Evolutionary conservation across 2,113 vertebrate genomes (phyloP).

Genomic region (Chascanopsetta lugubris): DNA sequence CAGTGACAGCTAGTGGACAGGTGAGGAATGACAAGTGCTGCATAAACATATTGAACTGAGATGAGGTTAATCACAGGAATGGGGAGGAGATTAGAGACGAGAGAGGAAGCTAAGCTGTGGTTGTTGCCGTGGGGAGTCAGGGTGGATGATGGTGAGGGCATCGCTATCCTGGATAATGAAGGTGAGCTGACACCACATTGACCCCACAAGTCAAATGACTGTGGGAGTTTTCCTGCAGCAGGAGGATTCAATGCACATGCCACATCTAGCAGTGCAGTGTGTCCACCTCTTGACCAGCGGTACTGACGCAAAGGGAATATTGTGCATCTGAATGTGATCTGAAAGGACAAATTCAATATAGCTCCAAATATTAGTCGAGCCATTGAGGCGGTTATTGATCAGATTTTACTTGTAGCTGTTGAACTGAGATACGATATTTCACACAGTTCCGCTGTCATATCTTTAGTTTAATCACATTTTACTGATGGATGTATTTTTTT

Average conservation of each 20-base stretch:
- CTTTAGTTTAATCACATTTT: constrained; percentile 6
- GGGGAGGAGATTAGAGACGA: constrained; percentile 7
- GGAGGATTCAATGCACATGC: constrained; percentile 37
- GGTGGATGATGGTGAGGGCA: constrained; percentile 21
- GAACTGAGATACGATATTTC: not conserved
- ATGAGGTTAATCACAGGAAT: constrained; percentile 12
- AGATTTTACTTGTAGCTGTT: constrained; percentile 16
- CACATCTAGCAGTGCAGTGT: constrained; percentile 24
- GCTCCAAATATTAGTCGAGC: constrained; percentile 9
- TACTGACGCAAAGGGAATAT: not conserved
- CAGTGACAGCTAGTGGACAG: not conserved
- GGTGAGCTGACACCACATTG: constrained; percentile 36
- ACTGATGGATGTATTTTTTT: constrained; percentile 2
- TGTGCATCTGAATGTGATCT: not conserved
- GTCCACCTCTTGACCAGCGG: constrained; percentile 15
- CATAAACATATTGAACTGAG: not conserved
- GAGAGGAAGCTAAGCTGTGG: constrained; percentile 4
- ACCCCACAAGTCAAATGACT: constrained; percentile 42
- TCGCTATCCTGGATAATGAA: constrained; percentile 37
- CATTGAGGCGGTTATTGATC: constrained; percentile 13
- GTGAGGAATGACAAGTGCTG: constrained; percentile 1
- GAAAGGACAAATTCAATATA: constrained; percentile 20
- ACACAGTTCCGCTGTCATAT: not conserved
- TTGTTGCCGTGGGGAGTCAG: constrained; percentile 28
- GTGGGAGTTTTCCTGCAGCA: constrained; percentile 7